Conservation (phyloP, 35 echinoderm and acorn worm genomes). For the Lytechinus pictus region DNA sequence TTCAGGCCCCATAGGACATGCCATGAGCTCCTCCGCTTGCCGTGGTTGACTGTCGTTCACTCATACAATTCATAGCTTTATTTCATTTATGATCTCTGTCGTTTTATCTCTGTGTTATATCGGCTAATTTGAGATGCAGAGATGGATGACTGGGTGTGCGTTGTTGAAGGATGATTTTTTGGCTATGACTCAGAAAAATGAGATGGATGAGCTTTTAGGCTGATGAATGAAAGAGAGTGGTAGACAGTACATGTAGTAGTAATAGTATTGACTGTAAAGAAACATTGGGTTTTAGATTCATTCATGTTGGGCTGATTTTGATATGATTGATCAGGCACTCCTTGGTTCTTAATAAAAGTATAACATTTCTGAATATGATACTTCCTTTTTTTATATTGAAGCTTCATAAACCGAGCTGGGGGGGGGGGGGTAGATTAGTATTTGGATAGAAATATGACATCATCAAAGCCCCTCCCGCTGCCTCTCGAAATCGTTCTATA, state of each 20-base stretch:
- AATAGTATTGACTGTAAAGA: not conserved
- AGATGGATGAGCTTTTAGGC: not conserved
- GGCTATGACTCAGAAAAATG: not conserved
- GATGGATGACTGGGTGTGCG: not conserved
- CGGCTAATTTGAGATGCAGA: not conserved
- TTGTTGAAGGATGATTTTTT: not conserved
- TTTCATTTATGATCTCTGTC: not conserved
- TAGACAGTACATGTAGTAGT: not conserved
- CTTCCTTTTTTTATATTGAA: too few relatives aligned
- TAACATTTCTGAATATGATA: too few relatives aligned
- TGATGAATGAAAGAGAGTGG: too few relatives aligned
- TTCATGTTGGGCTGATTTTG: too few relatives aligned
- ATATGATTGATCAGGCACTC: too few relatives aligned
- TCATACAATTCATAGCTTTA: not conserved
- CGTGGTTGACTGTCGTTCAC: not conserved
- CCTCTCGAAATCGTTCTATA: too few relatives aligned
- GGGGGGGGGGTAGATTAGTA: too few relatives aligned
- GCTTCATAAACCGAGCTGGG: too few relatives aligned
- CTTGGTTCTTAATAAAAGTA: too few relatives aligned
- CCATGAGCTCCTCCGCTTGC: not conserved
- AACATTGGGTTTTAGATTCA: not conserved
- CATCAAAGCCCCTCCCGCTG: too few relatives aligned
- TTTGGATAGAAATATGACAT: too few relatives aligned
- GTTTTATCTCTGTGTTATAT: not conserved
- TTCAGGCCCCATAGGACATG: not conserved